phyloP scores from a whole-genome alignment of 2,113 vertebrate genomes.

The Gila orcuttii region DNA sequence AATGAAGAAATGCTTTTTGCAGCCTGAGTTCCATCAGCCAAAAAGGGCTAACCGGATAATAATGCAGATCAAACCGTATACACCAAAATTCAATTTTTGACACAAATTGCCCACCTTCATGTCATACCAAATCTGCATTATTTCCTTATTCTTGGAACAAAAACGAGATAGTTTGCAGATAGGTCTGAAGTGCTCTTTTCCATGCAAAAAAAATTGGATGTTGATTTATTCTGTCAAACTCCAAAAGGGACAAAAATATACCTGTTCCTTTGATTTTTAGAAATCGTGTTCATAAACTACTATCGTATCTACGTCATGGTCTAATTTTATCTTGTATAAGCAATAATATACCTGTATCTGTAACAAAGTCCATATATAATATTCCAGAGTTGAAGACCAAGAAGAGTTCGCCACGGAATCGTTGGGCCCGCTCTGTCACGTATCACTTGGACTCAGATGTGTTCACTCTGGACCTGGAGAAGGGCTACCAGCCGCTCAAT shows the following conservation, averaged over 20 bases:
- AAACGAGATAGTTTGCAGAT: too few relatives aligned
- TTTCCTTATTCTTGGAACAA: too few relatives aligned
- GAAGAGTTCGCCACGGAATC: conserved; percentile 75
- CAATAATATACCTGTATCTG: neutral
- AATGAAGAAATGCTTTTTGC: too few relatives aligned
- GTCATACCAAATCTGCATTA: too few relatives aligned
- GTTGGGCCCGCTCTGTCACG: conserved; percentile 83
- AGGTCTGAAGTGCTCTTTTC: too few relatives aligned
- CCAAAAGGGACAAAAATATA: too few relatives aligned
- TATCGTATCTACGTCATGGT: too few relatives aligned
- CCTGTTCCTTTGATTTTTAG: too few relatives aligned
- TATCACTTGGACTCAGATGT: conserved; percentile 78
- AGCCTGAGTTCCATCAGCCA: neutral
- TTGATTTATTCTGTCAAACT: too few relatives aligned
- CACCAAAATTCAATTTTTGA: too few relatives aligned
- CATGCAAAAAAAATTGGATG: too few relatives aligned
- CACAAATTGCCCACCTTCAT: too few relatives aligned
- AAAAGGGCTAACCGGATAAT: neutral
- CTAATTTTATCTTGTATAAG: neutral
- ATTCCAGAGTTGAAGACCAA: conserved; percentile 82
- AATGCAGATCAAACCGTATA: neutral
- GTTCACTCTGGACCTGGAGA: conserved; percentile 78
- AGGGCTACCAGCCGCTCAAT: conserved; percentile 71
- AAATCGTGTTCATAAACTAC: neutral
- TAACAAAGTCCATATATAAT: neutral